Conservation (phyloP, 2,888 invertebrate species). For the Dryobota labecula region DNA sequence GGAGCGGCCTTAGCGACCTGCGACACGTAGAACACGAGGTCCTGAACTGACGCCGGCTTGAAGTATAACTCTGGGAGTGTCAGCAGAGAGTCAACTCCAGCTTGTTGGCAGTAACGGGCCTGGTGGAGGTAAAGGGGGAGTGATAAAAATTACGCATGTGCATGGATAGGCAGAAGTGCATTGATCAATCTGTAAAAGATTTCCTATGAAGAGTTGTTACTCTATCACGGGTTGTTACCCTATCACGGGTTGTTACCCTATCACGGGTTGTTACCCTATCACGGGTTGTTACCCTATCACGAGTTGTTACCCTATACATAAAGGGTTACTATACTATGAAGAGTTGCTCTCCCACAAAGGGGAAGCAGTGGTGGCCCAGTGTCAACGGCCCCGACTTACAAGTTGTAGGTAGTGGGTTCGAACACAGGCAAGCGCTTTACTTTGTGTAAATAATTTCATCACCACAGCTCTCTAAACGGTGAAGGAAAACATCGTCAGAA, state of each 20-base stretch:
- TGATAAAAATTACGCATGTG: too few relatives aligned
- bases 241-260: background rate
- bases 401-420: too few relatives aligned
- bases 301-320: background rate
- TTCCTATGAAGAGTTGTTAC: background rate
- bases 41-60: slow-evolving; percentile 91
- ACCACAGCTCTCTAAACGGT: too few relatives aligned
- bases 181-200: background rate
- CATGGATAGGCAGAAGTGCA: background rate
- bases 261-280: background rate
- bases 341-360: too few relatives aligned
- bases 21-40: slow-evolving; percentile 92
- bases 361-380: too few relatives aligned
- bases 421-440: too few relatives aligned
- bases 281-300: too few relatives aligned
- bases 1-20: slow-evolving; percentile 93
- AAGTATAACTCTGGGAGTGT: slow-evolving; percentile 95
- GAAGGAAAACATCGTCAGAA: too few relatives aligned
- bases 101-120: slow-evolving; percentile 92
- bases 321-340: background rate
- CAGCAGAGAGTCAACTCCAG: slow-evolving; percentile 92
- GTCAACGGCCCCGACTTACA: too few relatives aligned
- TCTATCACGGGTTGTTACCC: background rate
- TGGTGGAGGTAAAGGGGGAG: slow-evolving; percentile 71
- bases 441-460: too few relatives aligned